Base-by-base conservation (phyloP, 2,888 invertebrate genomes). In the Plebejus melissa region DNA sequence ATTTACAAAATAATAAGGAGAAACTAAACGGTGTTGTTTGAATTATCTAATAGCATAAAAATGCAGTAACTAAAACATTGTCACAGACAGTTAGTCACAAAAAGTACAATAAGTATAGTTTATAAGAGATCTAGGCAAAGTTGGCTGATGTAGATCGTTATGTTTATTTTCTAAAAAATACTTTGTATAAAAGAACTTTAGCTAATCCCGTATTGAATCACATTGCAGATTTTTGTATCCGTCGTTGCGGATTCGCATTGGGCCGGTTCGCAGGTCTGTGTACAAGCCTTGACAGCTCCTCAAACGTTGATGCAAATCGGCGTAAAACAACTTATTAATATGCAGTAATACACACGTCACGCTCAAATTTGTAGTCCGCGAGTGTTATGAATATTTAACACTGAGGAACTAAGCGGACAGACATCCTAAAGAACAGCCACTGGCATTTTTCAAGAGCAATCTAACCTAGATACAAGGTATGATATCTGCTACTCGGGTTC, bases 301-400 rank as follows among this genome's bases (percentile, higher is more conserved):
- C 32, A 65, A 5, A 65, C 32, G 32, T 32, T 13, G 65, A 65
- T 65, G 65, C 32, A 36, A 13, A 65, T 32, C 16, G 13, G 32
- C 65, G 32, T 65, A 32, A 65, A 36, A 69, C n/a, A 36, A 41
- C 41, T 41, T 41, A 70, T 70, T 70, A 70, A 70, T 70, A 70
- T 70, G 41, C 70, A 70, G n/a, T 70, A 70, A 70, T 41, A 70
- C n/a, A 41, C 70, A 70, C 70, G 70, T 70, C 70, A 41, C 1
- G 38, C 41, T 70, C 38, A 70, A 70, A 70, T 70, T 41, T 70
- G 70, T 70, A 22, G 70, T 70, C 38, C 70, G 41, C 16, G 5
- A 22, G 70, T 22, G 41, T 22, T 41, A 41, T 70, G 70, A 70
- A 70, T 70, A 70, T 22, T 70, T 9, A 69, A 32, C 58, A 58